These are phyloP conservation scores for Notarius lentiginosus DNA, from an alignment of 2,113 vertebrate genomes.

Conservation along the genomic window DNA sequence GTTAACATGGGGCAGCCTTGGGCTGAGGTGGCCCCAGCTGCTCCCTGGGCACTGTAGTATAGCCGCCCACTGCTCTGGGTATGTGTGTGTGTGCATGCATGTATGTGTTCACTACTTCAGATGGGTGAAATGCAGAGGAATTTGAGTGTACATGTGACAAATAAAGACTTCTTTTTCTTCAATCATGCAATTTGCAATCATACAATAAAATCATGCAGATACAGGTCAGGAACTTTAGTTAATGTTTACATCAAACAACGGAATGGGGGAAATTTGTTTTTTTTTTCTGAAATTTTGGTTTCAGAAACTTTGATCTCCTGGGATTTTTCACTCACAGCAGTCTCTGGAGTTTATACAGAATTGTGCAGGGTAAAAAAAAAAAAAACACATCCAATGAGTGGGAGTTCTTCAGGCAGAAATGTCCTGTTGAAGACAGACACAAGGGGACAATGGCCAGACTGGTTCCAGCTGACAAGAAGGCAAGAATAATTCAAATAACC, in stretches of 20 bases:
- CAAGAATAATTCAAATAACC: neutral
- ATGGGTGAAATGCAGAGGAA: no score
- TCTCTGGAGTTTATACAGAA: neutral
- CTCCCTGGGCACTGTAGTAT: no score
- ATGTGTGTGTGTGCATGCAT: no score
- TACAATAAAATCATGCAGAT: neutral
- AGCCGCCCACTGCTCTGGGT: no score
- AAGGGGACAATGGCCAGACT: slow-evolving; percentile 13
- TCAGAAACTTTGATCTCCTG: neutral
- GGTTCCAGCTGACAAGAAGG: slow-evolving; percentile 6
- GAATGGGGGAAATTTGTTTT: neutral
- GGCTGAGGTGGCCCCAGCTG: no score
- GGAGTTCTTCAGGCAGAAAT: neutral
- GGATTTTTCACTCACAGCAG: neutral
- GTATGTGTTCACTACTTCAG: no score
- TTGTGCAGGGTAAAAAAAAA: neutral
- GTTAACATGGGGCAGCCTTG: no score
- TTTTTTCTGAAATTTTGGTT: neutral
- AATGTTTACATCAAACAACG: neutral
- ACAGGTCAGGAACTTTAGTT: neutral
- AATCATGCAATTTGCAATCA: no score
- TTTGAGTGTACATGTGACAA: no score
- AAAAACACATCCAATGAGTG: neutral
- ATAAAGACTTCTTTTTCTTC: no score
- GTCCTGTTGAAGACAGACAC: neutral